Evolutionary conservation across 2,888 invertebrate species (phyloP), one percentile per base, ranked within the genome.

Genomic region (Caenorhabditis sulstoni): DNA sequence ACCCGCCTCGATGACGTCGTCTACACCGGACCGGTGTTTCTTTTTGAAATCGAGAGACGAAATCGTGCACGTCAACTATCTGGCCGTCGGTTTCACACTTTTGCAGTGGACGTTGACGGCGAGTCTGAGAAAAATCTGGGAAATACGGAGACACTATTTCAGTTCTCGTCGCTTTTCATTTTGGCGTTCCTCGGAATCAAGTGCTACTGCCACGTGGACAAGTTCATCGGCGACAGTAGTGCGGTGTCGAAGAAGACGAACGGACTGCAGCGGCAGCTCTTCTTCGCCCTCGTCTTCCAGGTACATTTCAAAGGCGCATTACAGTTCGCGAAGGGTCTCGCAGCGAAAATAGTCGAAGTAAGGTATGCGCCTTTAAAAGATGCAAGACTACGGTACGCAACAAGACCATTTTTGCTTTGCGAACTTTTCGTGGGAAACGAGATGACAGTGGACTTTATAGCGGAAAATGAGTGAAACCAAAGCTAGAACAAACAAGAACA

Each of bases 251-350:
- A 16, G 20, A 53, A 39, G 39, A 20, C 14, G 37, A 20, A 14
- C 39, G 41, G 9, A 52, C 52, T 1, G 44, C 64, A 64, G 29
- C n/a, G 11, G 8, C 68, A 68, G 29, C 52, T 68, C 20, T 68
- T 68, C 52, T 58, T 50, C 41, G 68, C 68, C 14, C 49, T 68
- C 22, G 68, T 68, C 0, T 23, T 68, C 9, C 68, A 68, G 20
- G 41, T 41, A 11, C 4, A 3, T 11, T 41, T 11, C 41, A n/a
- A n/a, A n/a, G n/a, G n/a, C n/a, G n/a, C n/a, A n/a, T n/a, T n/a
- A n/a, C n/a, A n/a, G n/a, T n/a, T n/a, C n/a, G n/a, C n/a, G n/a
- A n/a, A n/a, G n/a, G n/a, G n/a, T n/a, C n/a, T n/a, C n/a, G n/a
- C n/a, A n/a, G n/a, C n/a, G n/a, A n/a, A n/a, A n/a, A n/a, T n/a